Evolutionary conservation across 2,113 vertebrate species (phyloP).

Genomic region (Nicator chloris): DNA sequence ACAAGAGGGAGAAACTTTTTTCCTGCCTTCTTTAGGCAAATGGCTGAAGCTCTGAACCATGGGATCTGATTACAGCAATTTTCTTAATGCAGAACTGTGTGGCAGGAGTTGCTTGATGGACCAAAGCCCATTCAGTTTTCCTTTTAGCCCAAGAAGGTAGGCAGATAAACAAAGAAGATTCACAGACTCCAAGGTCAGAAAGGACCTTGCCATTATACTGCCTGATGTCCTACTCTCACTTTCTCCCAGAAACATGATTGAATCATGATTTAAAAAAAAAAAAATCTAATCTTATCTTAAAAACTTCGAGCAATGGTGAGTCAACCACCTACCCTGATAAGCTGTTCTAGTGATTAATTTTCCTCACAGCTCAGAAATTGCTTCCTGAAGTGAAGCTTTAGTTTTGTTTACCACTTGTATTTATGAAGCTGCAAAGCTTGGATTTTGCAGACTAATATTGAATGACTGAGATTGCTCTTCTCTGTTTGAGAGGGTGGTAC

Average conservation of each 20-base stretch:
- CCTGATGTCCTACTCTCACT: not conserved
- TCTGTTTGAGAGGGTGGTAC: not conserved
- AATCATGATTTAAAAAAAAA: slow-evolving; percentile 8
- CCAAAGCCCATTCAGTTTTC: not conserved
- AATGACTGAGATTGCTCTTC: not conserved
- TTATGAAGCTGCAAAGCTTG: not conserved
- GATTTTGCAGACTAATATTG: not conserved
- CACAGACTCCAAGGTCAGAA: not conserved
- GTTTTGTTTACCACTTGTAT: slow-evolving; percentile 31
- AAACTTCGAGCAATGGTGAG: slow-evolving; percentile 54
- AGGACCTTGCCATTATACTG: not conserved
- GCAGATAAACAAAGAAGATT: not conserved
- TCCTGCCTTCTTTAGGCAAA: not conserved
- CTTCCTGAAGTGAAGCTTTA: slow-evolving; percentile 52
- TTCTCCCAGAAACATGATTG: slow-evolving; percentile 34
- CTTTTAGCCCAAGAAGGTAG: not conserved
- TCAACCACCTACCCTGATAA: slow-evolving; percentile 63
- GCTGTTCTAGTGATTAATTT: slow-evolving; percentile 58
- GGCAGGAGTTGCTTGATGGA: not conserved
- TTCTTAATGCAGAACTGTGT: not conserved
- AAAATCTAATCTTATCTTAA: slow-evolving; percentile 50
- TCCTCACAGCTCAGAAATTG: slow-evolving; percentile 47
- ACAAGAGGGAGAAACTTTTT: not conserved
- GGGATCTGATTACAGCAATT: slow-evolving; percentile 16
- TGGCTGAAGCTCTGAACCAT: not conserved